These are phyloP conservation scores for Chloroceryle inda DNA, from an alignment of 2,797 vertebrate genomes.

Conservation along the genomic window DNA sequence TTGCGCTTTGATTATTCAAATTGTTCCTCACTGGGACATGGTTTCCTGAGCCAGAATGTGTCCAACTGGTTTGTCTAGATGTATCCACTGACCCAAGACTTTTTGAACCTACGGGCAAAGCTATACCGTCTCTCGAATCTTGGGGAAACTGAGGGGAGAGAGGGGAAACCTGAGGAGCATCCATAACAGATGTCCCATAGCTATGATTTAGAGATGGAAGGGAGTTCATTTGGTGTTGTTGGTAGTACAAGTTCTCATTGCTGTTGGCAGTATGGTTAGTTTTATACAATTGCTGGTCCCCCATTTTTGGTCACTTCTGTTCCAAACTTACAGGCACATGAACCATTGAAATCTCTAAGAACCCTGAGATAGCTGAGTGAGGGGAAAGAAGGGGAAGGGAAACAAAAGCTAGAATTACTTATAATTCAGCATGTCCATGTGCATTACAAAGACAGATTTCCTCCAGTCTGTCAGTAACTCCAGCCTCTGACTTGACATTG, in stretches of 20 bases:
- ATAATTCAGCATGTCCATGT: slow-evolving; percentile 72
- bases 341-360: slow-evolving; percentile 80
- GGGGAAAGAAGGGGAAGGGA: slow-evolving; percentile 35
- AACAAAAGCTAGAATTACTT: slow-evolving; percentile 66
- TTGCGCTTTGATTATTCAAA: slow-evolving; percentile 78
- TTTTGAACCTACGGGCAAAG: slow-evolving; percentile 83
- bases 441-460: slow-evolving; percentile 63
- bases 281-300: slow-evolving; percentile 88
- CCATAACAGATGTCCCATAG: slow-evolving; percentile 82
- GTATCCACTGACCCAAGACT: slow-evolving; percentile 79
- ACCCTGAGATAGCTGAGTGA: slow-evolving; percentile 82
- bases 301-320: slow-evolving; percentile 82
- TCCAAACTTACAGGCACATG: slow-evolving; percentile 74
- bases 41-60: slow-evolving; percentile 81
- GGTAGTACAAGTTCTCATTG: slow-evolving; percentile 83
- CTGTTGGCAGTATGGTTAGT: slow-evolving; percentile 80
- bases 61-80: slow-evolving; percentile 80
- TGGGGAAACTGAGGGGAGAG: slow-evolving; percentile 85
- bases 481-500: neutral
- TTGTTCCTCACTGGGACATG: slow-evolving; percentile 76
- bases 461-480: slow-evolving; percentile 56
- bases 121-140: slow-evolving; percentile 82
- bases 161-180: slow-evolving; percentile 81
- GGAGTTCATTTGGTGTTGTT: slow-evolving; percentile 79
- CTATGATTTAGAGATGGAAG: slow-evolving; percentile 79